Evolutionary conservation across 2,888 invertebrate genomes (phyloP), one percentile per base, ranked within the genome.

Genomic region (Lasioglossum pauxillum): DNA sequence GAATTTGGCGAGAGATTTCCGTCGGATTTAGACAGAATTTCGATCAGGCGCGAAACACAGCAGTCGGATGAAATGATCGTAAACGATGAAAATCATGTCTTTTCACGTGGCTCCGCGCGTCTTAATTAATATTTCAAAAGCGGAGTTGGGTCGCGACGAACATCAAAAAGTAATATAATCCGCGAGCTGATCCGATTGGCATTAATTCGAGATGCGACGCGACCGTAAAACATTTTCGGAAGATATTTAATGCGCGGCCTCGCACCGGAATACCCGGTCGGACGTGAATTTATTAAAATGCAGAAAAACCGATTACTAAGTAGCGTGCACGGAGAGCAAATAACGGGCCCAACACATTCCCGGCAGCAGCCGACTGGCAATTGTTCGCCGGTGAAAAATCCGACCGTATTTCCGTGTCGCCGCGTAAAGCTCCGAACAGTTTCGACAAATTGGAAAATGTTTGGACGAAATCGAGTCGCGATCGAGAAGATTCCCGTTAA

Each of bases 391-490:
- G 64, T 27, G 49, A 75, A 84, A 75, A 75, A 64, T 75, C 35
- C 41, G 35, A 5, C 27, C 38, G 38, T 75, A 53, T 77, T 77
- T 71, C 57, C 31, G 41, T 38, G 19, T 72, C 64, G 64, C 14
- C 38, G 46, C 46, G 38, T 72, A 83, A 75, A 71, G 57, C 57
- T 27, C 19, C 38, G 79, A 84, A 85, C 80, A 69, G 87, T 89
- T 88, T 87, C 87, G 85, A 80, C 75, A 89, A 88, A 91, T 88
- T 85, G 85, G 88, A 88, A 87, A 90, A 89, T 88, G 88, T 88
- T 90, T 87, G 85, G 75, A 74, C 83, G 87, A 84, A 86, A 86
- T 83, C 75, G 69, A 78, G 78, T 76, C 75, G 80, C 75, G 80
- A 81, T 75, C 67, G 78, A 57, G 83, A 71, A 84, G 53, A 75